Percentiles rank a stretch among this genome's conserved stretches.
Evolutionary conservation across 1,140 invertebrate species (phyloP).

Genomic region (Theocolax elegans): DNA sequence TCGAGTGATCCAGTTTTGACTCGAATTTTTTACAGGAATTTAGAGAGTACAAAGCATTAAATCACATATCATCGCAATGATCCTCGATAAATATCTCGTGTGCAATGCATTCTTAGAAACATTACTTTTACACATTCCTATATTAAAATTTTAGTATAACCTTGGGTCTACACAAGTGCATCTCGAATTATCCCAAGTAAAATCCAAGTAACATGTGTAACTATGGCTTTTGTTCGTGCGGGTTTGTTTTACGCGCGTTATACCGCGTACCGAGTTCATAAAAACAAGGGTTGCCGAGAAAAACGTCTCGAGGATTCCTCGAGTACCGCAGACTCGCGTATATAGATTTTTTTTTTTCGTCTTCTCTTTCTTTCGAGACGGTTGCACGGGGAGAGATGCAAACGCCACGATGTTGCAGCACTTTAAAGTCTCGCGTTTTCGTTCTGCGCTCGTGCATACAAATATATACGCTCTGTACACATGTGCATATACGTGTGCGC

Average conservation of each 20-base stretch:
- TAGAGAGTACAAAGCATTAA: too few relatives aligned
- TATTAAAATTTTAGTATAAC: too few relatives aligned
- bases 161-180: too few relatives aligned
- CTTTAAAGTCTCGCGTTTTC: background rate
- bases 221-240: conserved; percentile 1
- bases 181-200: too few relatives aligned
- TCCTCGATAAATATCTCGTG: too few relatives aligned
- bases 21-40: too few relatives aligned
- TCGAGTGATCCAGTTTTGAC: too few relatives aligned
- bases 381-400: background rate
- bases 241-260: background rate
- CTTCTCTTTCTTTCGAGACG: background rate
- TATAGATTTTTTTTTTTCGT: conserved; percentile 1
- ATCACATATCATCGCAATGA: too few relatives aligned
- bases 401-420: background rate
- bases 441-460: background rate
- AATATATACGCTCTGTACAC: background rate
- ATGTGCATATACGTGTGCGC: background rate
- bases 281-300: conserved; percentile 7
- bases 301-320: conserved; percentile 20
- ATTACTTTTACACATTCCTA: too few relatives aligned
- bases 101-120: too few relatives aligned
- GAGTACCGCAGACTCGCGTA: background rate
- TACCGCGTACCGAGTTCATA: too few relatives aligned
- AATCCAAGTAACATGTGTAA: background rate